Evolutionary conservation across 2,797 vertebrate species (phyloP).

Genomic region (Coranthus polyacanthus): DNA sequence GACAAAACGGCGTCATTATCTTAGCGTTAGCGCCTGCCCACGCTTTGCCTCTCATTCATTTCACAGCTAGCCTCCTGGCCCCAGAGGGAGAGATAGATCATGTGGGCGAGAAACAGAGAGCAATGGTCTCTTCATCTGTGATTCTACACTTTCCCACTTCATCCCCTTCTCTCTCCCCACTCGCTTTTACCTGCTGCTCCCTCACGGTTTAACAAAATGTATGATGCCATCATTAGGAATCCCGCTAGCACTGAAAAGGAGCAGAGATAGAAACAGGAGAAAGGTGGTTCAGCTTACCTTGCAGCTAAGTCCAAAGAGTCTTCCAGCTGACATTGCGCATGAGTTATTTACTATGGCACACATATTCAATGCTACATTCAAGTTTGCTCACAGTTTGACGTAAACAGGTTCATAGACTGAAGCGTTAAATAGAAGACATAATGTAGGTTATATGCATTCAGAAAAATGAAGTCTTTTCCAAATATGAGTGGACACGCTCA

Average conservation of each 20-base stretch:
- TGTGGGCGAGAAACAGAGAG: constrained; percentile 58
- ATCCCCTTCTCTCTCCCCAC: constrained; percentile 18
- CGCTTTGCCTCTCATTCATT: constrained; percentile 76
- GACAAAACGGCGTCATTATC: constrained; percentile 81
- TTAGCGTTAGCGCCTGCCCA: constrained; percentile 76
- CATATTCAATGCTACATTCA: constrained; percentile 14
- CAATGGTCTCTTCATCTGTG: constrained; percentile 51
- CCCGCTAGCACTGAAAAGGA: constrained; percentile 22
- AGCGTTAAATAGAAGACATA: constrained; percentile 17
- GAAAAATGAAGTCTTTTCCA: background rate
- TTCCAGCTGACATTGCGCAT: background rate
- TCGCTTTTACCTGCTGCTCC: constrained; percentile 39
- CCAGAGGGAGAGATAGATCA: constrained; percentile 62
- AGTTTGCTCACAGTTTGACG: constrained; percentile 10
- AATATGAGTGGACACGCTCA: constrained; percentile 36
- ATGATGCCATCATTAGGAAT: constrained; percentile 49
- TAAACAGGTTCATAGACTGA: constrained; percentile 13
- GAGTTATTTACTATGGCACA: constrained; percentile 17
- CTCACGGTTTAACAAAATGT: constrained; percentile 51
- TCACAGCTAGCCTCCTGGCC: constrained; percentile 71
- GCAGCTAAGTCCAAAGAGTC: constrained; percentile 9
- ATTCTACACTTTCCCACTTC: constrained; percentile 34
- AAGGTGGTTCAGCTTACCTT: constrained; percentile 18
- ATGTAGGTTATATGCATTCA: background rate
- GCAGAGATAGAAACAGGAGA: constrained; percentile 23